Conservation (phyloP, 2,888 invertebrate species). For the Bellardia pandia region DNA sequence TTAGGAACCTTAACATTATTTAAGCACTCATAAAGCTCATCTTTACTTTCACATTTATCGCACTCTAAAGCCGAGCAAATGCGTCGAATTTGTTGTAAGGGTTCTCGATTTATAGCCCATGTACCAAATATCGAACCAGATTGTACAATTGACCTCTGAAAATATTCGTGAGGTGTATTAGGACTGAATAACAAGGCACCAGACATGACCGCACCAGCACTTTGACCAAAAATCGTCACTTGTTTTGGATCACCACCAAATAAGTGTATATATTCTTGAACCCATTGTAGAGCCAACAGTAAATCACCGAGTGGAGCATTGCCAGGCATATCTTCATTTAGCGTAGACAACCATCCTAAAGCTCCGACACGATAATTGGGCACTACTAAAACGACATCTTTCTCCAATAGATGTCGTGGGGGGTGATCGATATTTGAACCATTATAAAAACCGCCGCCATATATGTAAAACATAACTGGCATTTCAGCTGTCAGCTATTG, state of each 20-base stretch:
- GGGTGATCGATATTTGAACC: conserved; percentile 82
- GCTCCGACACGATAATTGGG: conserved; percentile 85
- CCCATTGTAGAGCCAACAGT: conserved; percentile 85
- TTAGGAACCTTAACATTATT: conserved; percentile 76
- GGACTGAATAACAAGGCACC: conserved; percentile 84
- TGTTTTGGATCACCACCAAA: conserved; percentile 85
- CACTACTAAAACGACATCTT: conserved; percentile 85
- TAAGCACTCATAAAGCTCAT: conserved; percentile 79
- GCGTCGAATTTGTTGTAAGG: conserved; percentile 79
- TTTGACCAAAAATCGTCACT: conserved; percentile 86
- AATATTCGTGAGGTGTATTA: conserved; percentile 79
- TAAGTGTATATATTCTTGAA: conserved; percentile 84
- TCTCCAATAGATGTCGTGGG: conserved; percentile 83
- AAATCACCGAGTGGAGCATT: conserved; percentile 86
- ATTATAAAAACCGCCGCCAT: conserved; percentile 84
- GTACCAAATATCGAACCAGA: conserved; percentile 85
- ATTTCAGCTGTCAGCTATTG: conserved; percentile 77
- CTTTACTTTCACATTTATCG: conserved; percentile 70
- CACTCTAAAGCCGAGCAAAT: conserved; percentile 80
- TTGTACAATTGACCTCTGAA: conserved; percentile 85
- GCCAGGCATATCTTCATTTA: conserved; percentile 85
- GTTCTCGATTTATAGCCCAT: conserved; percentile 84
- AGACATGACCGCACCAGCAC: conserved; percentile 85
- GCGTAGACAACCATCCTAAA: conserved; percentile 85
- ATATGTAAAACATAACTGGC: conserved; percentile 84